Evolutionary conservation across 2,888 invertebrate genomes (phyloP), one percentile per base, ranked within the genome.

Genomic region (Pachydiplax longipennis): DNA sequence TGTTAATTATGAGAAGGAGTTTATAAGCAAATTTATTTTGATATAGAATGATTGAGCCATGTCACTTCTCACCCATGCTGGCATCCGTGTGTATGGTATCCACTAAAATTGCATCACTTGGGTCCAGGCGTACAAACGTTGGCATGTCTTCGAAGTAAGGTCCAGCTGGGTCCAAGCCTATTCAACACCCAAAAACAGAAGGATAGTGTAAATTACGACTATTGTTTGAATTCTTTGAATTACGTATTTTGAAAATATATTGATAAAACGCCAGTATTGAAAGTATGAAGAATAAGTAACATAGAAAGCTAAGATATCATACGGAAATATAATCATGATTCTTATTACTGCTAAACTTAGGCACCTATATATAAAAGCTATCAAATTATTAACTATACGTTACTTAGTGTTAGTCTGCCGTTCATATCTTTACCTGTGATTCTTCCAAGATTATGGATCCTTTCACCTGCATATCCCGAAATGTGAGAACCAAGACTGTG

Each of bases 91-190:
- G 96, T 53, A 96, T 94, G 82, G 95, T 94, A 93, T 96, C 96
- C 0, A 96, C 96, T 92, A 95, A 95, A 90, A 92, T 92, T 0
- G 96, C 96, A 92, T 95, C 95, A 15, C 93, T 92, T 3, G 94
- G 93, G 92, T 95, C 95, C 18, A 96, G 93, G 81, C 95, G 94
- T 0, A 95, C 95, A 35, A 93, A 92, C 1, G 93, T 92, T n/a
- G 95, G 95, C 93, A 95, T 95, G 90, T 94, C 93, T 91, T 94
- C 94, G 93, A 95, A 96, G 92, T 94, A 94, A 1, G 95, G 95
- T 87, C 95, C 95, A 65, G 95, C 95, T 2, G 96, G 96, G 93
- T 96, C 96, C 91, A 96, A 93, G n/a, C 95, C 95, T 93, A 92
- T 92, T 87, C 18, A 53, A 53, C 3, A 15, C 15, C 18, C 53